phyloP scores from a whole-genome alignment of 2,797 vertebrate species.

The Tangara arthus region DNA sequence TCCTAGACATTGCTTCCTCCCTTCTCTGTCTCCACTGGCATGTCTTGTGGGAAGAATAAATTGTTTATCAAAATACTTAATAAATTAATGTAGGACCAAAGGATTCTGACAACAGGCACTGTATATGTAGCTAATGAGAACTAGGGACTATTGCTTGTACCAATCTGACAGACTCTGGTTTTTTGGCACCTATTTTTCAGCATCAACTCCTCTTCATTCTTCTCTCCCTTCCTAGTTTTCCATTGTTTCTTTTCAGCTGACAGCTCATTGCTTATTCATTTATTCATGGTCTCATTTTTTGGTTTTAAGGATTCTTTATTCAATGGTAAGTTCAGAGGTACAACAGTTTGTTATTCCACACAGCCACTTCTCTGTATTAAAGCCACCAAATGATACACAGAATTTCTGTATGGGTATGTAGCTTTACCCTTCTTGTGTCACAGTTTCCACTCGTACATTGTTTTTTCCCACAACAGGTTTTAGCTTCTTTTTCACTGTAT shows the following conservation, averaged over 20 bases:
- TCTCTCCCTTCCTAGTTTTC: slow-evolving; percentile 15
- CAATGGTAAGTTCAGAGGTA: neutral
- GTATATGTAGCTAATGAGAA: slow-evolving; percentile 17
- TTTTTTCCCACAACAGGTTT: neutral
- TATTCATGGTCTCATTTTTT: neutral
- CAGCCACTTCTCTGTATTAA: neutral
- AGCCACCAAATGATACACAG: neutral
- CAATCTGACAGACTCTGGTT: neutral
- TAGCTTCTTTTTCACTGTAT: neutral
- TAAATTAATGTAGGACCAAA: slow-evolving; percentile 32
- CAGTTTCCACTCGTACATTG: neutral
- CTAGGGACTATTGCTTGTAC: neutral
- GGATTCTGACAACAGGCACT: neutral
- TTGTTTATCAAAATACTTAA: slow-evolving; percentile 3
- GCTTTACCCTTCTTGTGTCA: neutral
- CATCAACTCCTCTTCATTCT: neutral
- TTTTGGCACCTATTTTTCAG: neutral
- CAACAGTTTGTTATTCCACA: neutral
- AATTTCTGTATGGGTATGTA: neutral
- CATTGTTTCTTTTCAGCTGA: neutral
- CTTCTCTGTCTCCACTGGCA: neutral
- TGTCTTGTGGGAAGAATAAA: neutral
- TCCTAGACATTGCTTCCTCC: neutral
- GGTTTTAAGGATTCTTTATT: neutral
- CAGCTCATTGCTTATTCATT: neutral